These are phyloP conservation scores for Aeoliscus strigatus DNA, from an alignment of 2,797 vertebrate genomes.

Conservation along the genomic window DNA sequence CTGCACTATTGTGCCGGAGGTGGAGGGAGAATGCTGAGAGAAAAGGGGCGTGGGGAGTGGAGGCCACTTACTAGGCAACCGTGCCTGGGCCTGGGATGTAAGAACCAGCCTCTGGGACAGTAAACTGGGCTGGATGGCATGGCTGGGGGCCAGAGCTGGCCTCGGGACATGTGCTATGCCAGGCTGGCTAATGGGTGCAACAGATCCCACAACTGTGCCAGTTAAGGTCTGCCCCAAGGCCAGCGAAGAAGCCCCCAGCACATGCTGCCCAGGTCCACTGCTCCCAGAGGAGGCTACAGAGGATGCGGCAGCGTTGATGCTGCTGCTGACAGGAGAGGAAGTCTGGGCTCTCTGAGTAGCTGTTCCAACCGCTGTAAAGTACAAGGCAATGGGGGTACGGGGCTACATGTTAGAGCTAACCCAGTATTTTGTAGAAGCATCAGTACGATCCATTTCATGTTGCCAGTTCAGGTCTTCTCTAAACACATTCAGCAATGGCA, in stretches of 20 bases:
- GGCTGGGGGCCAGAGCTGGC: constrained; percentile 77
- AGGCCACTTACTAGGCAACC: constrained; percentile 99
- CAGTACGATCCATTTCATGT: constrained; percentile 18
- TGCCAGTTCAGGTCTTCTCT: constrained; percentile 24
- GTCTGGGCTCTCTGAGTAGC: constrained; percentile 85
- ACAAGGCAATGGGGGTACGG: constrained; percentile 76
- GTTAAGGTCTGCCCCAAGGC: constrained; percentile 79
- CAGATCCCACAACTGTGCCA: constrained; percentile 69
- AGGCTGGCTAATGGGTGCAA: constrained; percentile 75
- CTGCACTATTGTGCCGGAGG: constrained; percentile 66
- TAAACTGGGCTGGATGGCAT: constrained; percentile 85
- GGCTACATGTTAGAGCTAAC: constrained; percentile 68
- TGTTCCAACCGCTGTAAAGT: constrained; percentile 82
- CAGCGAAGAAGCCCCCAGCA: constrained; percentile 69
- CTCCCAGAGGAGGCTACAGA: constrained; percentile 65
- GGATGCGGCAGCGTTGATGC: constrained; percentile 65
- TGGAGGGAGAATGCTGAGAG: constrained; percentile 69
- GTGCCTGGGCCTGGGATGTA: constrained; percentile 97
- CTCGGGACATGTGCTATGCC: constrained; percentile 65
- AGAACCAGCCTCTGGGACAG: constrained; percentile 96
- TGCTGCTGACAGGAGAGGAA: constrained; percentile 70
- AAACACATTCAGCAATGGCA: constrained; percentile 31
- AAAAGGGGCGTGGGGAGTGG: constrained; percentile 57
- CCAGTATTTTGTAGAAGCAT: constrained; percentile 37
- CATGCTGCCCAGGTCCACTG: constrained; percentile 78